Evolutionary conservation across 2,888 invertebrate species (phyloP), one percentile per base, ranked within the genome.

Genomic region (Psococerastis gibbosa): DNA sequence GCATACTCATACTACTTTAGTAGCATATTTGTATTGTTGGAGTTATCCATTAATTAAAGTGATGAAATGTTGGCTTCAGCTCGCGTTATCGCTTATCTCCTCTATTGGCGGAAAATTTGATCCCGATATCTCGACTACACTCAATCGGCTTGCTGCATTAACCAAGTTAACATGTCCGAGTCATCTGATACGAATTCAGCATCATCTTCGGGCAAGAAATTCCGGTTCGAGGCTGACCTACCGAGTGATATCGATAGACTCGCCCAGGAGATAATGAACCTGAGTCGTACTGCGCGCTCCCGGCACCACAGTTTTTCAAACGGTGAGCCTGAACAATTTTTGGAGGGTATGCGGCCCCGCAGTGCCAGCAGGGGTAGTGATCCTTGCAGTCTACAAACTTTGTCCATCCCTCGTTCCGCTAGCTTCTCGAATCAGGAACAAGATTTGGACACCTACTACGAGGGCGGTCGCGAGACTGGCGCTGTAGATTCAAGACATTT

Each of bases 221-320:
- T 16, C 11, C 6, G 38, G 5, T 38, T 38, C 38, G 18, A 38
- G 22, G 6, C 22, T 20, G 38, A 38, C 22, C 20, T 38, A 13
- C 20, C 17, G 20, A 17, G 20, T 6, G 38, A 38, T 20, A 38
- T 38, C 20, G 38, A 38, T 20, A 17, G 38, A 11, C 22, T 38
- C 6, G 38, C 38, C n/a, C 38, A 38, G 38, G 38, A 38, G 11
- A 38, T 38, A 18, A 18, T 38, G 22, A 38, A 20, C 20, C 20
- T 38, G 6, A 20, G 38, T 3, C 20, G 9, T 3, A 38, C 17
- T 15, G 20, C n/a, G 20, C 17, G 15, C 22, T 20, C 38, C 6
- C 17, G 38, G 5, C 38, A 38, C 20, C 6, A 20, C 9, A 38
- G 38, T 22, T 5, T 38, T 11, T 38, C 38, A 6, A 27, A 11